These are phyloP conservation scores for Amia ocellicauda DNA, from an alignment of 2,113 vertebrate species.

Conservation along the genomic window DNA sequence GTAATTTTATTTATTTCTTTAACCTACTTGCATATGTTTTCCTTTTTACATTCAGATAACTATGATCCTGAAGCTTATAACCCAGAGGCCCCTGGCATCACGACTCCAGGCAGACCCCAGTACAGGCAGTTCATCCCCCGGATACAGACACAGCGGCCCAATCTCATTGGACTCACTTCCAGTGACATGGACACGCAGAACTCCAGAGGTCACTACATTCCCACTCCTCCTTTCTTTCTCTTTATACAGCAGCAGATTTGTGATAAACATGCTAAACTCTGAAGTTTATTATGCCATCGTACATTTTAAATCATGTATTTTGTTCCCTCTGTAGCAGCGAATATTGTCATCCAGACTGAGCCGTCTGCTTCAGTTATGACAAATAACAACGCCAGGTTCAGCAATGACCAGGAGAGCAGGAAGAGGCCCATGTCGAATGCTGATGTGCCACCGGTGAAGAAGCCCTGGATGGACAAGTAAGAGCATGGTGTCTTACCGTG, in stretches of 20 bases:
- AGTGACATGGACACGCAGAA: conserved; percentile 80
- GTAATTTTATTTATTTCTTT: too few relatives aligned
- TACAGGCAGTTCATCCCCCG: conserved; percentile 95
- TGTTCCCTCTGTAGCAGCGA: conserved; percentile 79
- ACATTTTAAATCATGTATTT: too few relatives aligned
- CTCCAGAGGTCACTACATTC: conserved; percentile 92
- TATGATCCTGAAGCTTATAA: conserved; percentile 98
- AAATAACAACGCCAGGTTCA: conserved; percentile 75
- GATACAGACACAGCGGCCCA: conserved; percentile 88
- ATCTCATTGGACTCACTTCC: conserved; percentile 95
- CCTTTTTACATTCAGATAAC: conserved; percentile 70
- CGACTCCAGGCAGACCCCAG: conserved; percentile 81
- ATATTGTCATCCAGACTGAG: conserved; percentile 92
- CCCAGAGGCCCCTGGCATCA: conserved; percentile 96
- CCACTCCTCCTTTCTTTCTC: too few relatives aligned
- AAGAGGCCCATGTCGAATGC: conserved; percentile 73
- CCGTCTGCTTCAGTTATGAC: conserved; percentile 69
- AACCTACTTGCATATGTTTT: background rate
- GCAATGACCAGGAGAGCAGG: conserved; percentile 81
- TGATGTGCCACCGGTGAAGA: conserved; percentile 80
- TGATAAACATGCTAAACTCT: too few relatives aligned
- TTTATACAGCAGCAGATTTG: too few relatives aligned
- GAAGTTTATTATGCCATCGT: too few relatives aligned
- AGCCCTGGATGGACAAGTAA: conserved; percentile 95
- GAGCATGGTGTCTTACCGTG: conserved; percentile 27